Evolutionary conservation across 2,888 invertebrate genomes (phyloP).

Genomic region (Drosophila glabriapex): DNA sequence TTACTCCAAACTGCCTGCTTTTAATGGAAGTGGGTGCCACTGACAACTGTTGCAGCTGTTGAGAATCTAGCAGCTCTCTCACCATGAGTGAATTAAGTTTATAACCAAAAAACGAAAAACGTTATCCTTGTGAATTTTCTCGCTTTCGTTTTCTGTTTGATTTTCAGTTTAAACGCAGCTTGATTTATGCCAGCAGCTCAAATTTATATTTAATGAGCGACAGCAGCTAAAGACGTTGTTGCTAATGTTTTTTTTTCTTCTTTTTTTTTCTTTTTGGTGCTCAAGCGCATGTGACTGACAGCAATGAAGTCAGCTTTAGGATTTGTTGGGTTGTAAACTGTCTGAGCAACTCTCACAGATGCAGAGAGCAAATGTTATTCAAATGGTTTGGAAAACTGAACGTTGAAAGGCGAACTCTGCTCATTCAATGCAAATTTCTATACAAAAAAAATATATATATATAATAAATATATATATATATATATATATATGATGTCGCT

Average conservation of each 20-base stretch:
- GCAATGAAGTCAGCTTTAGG: slow-evolving; percentile 20
- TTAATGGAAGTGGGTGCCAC: background rate
- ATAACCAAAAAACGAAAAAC: background rate
- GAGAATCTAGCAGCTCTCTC: background rate
- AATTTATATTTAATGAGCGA: slow-evolving; percentile 69
- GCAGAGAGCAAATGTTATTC: slow-evolving; percentile 46
- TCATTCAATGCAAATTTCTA: slow-evolving; percentile 60
- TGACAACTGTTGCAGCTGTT: background rate
- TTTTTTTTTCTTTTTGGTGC: background rate
- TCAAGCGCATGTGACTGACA: slow-evolving; percentile 62
- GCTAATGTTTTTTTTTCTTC: slow-evolving; percentile 33
- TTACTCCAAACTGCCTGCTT: background rate
- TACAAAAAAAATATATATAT: background rate
- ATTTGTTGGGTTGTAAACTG: slow-evolving; percentile 15
- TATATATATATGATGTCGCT: slow-evolving; percentile 14
- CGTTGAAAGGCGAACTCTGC: slow-evolving; percentile 40
- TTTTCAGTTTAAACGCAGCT: slow-evolving; percentile 14
- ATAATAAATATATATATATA: background rate
- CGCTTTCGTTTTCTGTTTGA: slow-evolving; percentile 14
- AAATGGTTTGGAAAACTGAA: slow-evolving; percentile 16
- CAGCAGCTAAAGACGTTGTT: slow-evolving; percentile 19
- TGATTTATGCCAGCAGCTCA: slow-evolving; percentile 64
- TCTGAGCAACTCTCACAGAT: slow-evolving; percentile 50
- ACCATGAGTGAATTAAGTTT: background rate
- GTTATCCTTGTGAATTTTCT: slow-evolving; percentile 6